Evolutionary conservation across 2,888 invertebrate genomes (phyloP).

Genomic region (Torymus aiolomorphi): DNA sequence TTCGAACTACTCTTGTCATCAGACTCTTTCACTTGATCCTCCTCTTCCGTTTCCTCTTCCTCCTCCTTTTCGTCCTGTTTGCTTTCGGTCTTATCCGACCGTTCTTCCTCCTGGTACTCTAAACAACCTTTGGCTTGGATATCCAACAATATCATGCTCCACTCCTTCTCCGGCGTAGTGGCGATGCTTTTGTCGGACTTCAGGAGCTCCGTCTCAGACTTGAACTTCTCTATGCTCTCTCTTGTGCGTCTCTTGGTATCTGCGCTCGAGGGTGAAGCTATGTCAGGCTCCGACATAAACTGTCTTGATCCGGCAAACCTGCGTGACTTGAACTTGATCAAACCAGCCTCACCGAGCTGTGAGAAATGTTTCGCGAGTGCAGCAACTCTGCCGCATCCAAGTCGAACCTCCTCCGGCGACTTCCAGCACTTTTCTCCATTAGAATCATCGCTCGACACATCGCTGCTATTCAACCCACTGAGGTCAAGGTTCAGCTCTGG

Average conservation of each 20-base stretch:
- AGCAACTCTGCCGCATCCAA: constrained; percentile 84
- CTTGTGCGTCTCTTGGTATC: constrained; percentile 51
- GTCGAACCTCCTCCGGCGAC: constrained; percentile 83
- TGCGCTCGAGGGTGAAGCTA: constrained; percentile 64
- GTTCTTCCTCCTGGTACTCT: constrained; percentile 37
- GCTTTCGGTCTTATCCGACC: constrained; percentile 2
- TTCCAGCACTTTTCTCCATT: constrained; percentile 80
- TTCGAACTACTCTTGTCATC: constrained; percentile 61
- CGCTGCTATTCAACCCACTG: constrained; percentile 65
- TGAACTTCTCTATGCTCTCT: constrained; percentile 61
- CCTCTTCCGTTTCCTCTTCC: constrained; percentile 9
- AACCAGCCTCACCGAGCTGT: constrained; percentile 72
- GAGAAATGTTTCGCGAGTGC: constrained; percentile 83
- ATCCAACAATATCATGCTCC: constrained; percentile 69
- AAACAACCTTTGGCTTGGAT: constrained; percentile 62
- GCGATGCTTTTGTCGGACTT: constrained; percentile 62
- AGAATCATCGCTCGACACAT: constrained; percentile 65
- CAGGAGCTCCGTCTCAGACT: constrained; percentile 70
- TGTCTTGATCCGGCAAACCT: constrained; percentile 65
- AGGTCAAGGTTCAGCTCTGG: constrained; percentile 73
- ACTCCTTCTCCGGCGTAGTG: constrained; percentile 66
- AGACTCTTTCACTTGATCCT: constrained; percentile 17
- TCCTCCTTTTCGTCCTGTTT: constrained; percentile 36
- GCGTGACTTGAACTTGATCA: constrained; percentile 70
- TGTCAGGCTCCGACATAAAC: constrained; percentile 74